Percentiles rank a stretch among this genome's conserved stretches.
phyloP scores from a whole-genome alignment of 2,797 vertebrate species.

The Melanotaenia nigrans region DNA sequence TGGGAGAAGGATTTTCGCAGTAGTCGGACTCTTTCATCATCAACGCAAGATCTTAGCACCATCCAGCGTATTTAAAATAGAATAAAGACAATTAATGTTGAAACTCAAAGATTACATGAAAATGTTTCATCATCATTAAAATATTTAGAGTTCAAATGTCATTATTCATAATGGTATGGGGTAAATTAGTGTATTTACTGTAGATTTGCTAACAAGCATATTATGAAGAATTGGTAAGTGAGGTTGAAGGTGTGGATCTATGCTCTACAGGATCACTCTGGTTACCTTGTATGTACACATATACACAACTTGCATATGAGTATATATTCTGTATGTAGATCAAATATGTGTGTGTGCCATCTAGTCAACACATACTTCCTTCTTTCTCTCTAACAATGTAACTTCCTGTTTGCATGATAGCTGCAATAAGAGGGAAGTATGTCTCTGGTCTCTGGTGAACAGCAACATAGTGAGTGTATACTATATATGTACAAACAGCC shows the following conservation, averaged over 20 bases:
- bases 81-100: too few species aligned
- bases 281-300: background rate
- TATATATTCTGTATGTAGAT: conserved; percentile 15
- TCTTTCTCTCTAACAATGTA: conserved; percentile 25
- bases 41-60: too few species aligned
- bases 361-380: conserved; percentile 55
- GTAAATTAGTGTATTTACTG: background rate
- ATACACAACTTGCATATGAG: background rate
- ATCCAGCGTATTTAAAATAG: too few species aligned
- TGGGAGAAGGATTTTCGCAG: too few species aligned
- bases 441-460: conserved; percentile 4
- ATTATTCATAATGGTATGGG: background rate
- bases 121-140: background rate
- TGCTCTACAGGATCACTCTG: background rate
- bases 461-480: background rate
- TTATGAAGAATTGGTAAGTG: background rate
- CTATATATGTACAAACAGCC: background rate
- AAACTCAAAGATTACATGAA: too few species aligned
- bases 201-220: background rate
- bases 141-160: background rate
- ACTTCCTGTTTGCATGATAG: conserved; percentile 66
- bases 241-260: accelerated
- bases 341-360: conserved; percentile 46
- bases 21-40: too few species aligned
- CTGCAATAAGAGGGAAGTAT: conserved; percentile 20